Evolutionary conservation across 2,113 vertebrate genomes (phyloP), one percentile per base, ranked within the genome.

Genomic region (Entelurus aequoreus): DNA sequence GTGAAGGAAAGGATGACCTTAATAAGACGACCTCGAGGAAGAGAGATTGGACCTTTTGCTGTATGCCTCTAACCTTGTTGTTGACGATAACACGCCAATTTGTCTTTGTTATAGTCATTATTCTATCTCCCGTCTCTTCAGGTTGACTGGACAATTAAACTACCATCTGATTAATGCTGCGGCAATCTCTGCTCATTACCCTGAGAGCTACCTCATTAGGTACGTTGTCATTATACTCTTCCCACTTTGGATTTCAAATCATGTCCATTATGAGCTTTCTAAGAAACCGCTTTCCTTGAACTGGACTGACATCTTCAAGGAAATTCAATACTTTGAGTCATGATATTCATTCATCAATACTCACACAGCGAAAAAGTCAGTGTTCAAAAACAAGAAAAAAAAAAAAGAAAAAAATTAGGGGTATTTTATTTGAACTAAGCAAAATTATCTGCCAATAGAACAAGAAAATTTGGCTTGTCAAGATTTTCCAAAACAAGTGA

Each of bases 131-230:
- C 19, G 38, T 62, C 57, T 72, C 42, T 40, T 81, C 62, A 40
- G 48, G 59, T 72, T 66, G 62, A 70, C 62, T 71, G 68, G 63
- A 65, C 63, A 68, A 80, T 86, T 77, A 78, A 63, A 74, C 50
- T 48, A 52, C 46, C 61, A 62, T 81, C 60, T 74, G 65, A 72
- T 78, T 75, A 63, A 78, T 70, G 54, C 55, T 59, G 46, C 60
- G 71, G 38, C 54, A 69, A 69, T 62, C 71, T 60, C 52, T 59
- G 64, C 74, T 74, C 63, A 79, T 81, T 74, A 83, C 48, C 65
- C 46, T 68, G 66, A 72, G 68, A 72, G 55, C 48, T 49, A 48
- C 3, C 37, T 70, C 35, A 51, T 74, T 68, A 74, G 40, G 60
- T 48, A 48, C n/a, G 12, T 50, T 74, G 63, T 61, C 69, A 65